A percentile compares a stretch with the other conserved stretches of the same genome.
Conservation (phyloP, 2,797 vertebrate genomes). For the Atherinosoma microstoma region DNA sequence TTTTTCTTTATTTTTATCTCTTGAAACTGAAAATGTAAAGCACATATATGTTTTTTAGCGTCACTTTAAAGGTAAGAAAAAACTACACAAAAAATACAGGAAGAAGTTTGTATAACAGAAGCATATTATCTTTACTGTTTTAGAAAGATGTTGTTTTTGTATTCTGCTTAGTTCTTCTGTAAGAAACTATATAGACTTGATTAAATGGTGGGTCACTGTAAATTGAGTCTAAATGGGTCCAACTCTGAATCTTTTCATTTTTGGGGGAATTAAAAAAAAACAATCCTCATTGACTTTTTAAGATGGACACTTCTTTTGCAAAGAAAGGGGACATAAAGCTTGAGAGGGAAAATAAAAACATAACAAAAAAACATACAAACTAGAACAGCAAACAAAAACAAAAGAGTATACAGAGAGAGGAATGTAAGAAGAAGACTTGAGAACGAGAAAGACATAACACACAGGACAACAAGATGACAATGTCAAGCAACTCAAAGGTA, state of each 20-base stretch:
- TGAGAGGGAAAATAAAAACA: slow-evolving; percentile 13
- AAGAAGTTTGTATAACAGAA: neutral
- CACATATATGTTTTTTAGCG: neutral
- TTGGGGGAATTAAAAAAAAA: neutral
- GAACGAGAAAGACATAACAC: slow-evolving; percentile 53
- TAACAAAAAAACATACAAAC: slow-evolving; percentile 6
- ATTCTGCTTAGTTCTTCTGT: no score
- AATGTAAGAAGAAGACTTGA: slow-evolving; percentile 48
- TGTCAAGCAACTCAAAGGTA: slow-evolving; percentile 65
- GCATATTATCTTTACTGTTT: neutral
- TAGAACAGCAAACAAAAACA: slow-evolving; percentile 30
- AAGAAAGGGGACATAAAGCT: slow-evolving; percentile 27
- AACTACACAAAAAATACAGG: neutral
- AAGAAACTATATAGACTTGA: no score
- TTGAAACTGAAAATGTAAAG: neutral
- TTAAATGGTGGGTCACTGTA: no score
- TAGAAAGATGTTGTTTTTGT: neutral
- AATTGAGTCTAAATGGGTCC: neutral
- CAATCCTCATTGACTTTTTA: slow-evolving; percentile 29
- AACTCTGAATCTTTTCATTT: neutral
- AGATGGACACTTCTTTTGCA: slow-evolving; percentile 68
- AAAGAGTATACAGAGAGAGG: slow-evolving; percentile 39
- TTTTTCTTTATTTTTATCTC: neutral
- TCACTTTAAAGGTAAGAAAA: neutral
- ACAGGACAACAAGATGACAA: slow-evolving; percentile 65